Conservation (phyloP, 1,140 invertebrate genomes). For the Drosophila pseudoananassae region DNA sequence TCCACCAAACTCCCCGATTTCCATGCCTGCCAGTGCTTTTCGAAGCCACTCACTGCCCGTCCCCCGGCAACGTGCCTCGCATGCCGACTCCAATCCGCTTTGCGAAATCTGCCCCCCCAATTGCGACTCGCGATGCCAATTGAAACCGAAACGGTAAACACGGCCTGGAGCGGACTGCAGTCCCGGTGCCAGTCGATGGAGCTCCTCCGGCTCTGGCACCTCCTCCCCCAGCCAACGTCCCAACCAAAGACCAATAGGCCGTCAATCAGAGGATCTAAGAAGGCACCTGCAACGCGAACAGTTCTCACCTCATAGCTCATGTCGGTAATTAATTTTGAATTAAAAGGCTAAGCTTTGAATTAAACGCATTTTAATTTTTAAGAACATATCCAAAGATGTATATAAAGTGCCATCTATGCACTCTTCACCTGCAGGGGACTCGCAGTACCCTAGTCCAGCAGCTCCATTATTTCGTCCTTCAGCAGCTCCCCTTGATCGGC, state of each 20-base stretch:
- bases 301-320: neutral
- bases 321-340: neutral
- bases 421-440: too few species aligned
- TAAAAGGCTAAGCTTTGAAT: too few species aligned
- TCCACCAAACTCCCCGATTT: constrained; percentile 18
- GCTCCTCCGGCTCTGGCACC: neutral
- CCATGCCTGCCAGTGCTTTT: constrained; percentile 2
- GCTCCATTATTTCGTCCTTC: too few species aligned
- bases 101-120: constrained; percentile 25
- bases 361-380: too few species aligned
- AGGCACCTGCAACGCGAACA: neutral
- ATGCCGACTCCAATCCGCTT: constrained; percentile 46
- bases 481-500: too few species aligned
- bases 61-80: constrained; percentile 45
- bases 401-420: too few species aligned
- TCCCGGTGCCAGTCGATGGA: neutral
- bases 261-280: neutral
- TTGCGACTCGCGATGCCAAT: constrained; percentile 40
- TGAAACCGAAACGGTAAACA: constrained; percentile 62
- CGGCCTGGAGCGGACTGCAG: constrained; percentile 9
- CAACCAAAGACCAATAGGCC: neutral
- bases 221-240: neutral
- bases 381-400: too few species aligned
- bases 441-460: too few species aligned
- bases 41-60: neutral